Conservation (phyloP, 2,797 vertebrate genomes). For the Heliangelus exortis region DNA sequence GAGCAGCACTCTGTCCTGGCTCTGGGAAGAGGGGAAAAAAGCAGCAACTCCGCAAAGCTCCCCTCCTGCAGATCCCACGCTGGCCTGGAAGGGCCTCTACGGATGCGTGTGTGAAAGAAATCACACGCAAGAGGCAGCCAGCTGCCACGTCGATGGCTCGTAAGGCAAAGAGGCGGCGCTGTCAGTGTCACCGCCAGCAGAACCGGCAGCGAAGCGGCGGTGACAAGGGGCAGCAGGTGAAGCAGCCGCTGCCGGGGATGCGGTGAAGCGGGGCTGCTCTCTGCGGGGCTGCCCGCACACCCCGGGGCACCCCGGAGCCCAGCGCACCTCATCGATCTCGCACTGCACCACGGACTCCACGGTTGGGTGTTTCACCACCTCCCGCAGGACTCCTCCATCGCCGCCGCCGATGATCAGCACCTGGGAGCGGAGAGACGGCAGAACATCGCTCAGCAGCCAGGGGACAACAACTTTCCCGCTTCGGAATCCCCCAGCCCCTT, state of each 20-base stretch:
- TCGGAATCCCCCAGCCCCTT: no score
- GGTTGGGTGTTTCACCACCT: slow-evolving; percentile 92
- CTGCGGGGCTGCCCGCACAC: background rate
- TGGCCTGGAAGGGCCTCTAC: slow-evolving; percentile 5
- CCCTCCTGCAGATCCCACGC: background rate
- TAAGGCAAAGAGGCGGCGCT: slow-evolving; percentile 46
- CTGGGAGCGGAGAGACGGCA: slow-evolving; percentile 65
- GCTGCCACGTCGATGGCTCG: slow-evolving; percentile 60
- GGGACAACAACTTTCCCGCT: no score
- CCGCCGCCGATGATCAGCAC: slow-evolving; percentile 96
- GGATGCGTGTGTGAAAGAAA: background rate
- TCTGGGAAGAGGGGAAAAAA: background rate
- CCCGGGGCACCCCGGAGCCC: background rate
- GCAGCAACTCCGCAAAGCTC: background rate
- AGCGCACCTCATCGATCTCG: slow-evolving; percentile 93
- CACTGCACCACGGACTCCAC: slow-evolving; percentile 95
- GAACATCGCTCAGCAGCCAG: background rate
- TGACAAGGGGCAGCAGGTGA: slow-evolving; percentile 31
- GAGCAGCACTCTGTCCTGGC: rapidly evolving
- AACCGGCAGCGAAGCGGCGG: background rate
- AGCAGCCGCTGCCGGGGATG: background rate
- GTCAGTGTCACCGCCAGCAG: slow-evolving; percentile 39
- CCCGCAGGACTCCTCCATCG: slow-evolving; percentile 93
- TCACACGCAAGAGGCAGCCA: slow-evolving; percentile 17
- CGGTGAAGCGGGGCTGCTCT: background rate